phyloP scores from a whole-genome alignment of 2,888 invertebrate genomes.

The Dromius quadrimaculatus region DNA sequence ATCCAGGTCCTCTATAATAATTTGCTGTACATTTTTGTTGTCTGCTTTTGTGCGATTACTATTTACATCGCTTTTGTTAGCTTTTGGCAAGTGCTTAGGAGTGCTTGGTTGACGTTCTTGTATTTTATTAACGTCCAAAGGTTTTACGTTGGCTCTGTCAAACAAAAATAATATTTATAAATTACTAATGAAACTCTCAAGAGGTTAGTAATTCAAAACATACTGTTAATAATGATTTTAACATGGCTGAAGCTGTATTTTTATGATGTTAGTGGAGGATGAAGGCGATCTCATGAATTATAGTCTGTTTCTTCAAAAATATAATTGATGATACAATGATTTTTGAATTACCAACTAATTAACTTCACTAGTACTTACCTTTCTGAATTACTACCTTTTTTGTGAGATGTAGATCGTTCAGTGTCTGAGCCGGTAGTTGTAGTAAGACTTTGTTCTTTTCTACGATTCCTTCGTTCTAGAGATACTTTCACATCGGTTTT shows the following conservation, averaged over 20 bases:
- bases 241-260: constrained; percentile 16
- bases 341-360: constrained; percentile 41
- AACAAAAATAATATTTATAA: constrained; percentile 48
- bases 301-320: constrained; percentile 26
- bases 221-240: constrained; percentile 27
- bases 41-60: constrained; percentile 60
- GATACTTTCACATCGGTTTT: constrained; percentile 85
- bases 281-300: constrained; percentile 20
- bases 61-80: constrained; percentile 63
- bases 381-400: constrained; percentile 61
- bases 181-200: constrained; percentile 14
- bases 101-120: constrained; percentile 64
- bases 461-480: constrained; percentile 78
- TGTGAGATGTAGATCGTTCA: constrained; percentile 81
- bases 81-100: constrained; percentile 65
- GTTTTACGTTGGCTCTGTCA: constrained; percentile 60
- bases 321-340: constrained; percentile 17
- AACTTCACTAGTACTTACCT: constrained; percentile 56
- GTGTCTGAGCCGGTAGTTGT: constrained; percentile 80
- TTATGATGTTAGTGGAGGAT: constrained; percentile 33
- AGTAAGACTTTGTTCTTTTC: constrained; percentile 73
- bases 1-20: constrained; percentile 64
- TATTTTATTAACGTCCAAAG: constrained; percentile 61
- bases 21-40: constrained; percentile 61
- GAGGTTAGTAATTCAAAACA: constrained; percentile 39